phyloP scores from a whole-genome alignment of 2,888 invertebrate genomes.

The Callyntrura sp. region DNA sequence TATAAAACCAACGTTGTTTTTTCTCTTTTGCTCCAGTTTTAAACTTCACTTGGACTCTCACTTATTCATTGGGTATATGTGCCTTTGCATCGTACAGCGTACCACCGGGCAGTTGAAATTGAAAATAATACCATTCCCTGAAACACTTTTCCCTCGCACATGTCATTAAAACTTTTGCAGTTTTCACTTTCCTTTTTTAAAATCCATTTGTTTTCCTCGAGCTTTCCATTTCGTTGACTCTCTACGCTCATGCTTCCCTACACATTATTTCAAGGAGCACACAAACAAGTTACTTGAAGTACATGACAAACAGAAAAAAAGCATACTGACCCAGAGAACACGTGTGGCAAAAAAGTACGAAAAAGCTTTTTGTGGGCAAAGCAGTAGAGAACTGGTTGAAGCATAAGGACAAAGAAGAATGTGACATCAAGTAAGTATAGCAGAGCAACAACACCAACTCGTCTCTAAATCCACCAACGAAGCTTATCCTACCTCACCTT shows the following conservation, averaged over 20 bases:
- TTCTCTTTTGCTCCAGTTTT: background rate
- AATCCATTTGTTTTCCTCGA: background rate
- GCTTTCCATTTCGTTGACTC: background rate
- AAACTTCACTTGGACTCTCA: background rate
- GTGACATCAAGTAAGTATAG: too few species aligned
- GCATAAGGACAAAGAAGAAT: too few species aligned
- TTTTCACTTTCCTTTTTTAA: background rate
- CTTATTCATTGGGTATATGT: background rate
- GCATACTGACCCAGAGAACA: background rate
- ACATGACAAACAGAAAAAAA: background rate
- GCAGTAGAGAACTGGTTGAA: too few species aligned
- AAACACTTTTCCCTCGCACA: background rate
- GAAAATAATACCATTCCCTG: background rate
- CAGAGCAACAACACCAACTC: too few species aligned
- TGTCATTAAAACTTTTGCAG: conserved; percentile 32
- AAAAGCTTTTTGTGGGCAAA: conserved; percentile 25
- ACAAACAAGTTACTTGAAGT: background rate
- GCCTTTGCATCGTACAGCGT: background rate
- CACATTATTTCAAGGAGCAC: background rate
- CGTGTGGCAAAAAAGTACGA: background rate
- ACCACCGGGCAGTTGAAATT: background rate
- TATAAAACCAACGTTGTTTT: background rate
- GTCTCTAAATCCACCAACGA: background rate
- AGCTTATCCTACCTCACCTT: conserved; percentile 39
- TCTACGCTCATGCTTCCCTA: background rate